phyloP scores from a whole-genome alignment of 2,797 vertebrate genomes.

The Rhodeus uyekii region DNA sequence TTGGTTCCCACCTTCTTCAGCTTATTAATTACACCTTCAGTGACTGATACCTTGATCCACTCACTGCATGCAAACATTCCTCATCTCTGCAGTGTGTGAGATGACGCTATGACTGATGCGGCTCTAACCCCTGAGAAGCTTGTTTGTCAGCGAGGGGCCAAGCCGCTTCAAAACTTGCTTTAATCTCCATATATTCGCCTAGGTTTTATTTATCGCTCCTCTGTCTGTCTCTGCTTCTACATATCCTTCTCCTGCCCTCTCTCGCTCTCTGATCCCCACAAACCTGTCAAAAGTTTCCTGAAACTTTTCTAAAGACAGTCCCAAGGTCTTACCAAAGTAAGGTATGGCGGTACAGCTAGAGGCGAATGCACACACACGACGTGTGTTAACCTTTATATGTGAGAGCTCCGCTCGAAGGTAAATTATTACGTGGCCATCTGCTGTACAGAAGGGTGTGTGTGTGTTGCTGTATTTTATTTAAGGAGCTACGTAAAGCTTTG shows the following conservation, averaged over 20 bases:
- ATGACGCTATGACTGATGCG: conserved; percentile 51
- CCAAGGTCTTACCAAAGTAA: conserved; percentile 29
- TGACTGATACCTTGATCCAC: conserved; percentile 45
- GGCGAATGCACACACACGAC: conserved; percentile 35
- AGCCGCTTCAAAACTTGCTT: conserved; percentile 42
- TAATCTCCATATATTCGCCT: conserved; percentile 51
- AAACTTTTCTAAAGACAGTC: conserved; percentile 26
- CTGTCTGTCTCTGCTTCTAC: background rate
- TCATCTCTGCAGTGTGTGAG: conserved; percentile 16
- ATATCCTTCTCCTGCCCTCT: conserved; percentile 6
- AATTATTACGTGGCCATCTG: conserved; percentile 54
- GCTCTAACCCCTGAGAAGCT: conserved; percentile 43
- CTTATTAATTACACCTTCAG: conserved; percentile 56
- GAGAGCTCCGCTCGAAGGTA: conserved; percentile 24
- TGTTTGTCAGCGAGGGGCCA: conserved; percentile 49
- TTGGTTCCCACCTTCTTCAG: conserved; percentile 36
- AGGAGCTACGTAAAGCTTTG: conserved; percentile 12
- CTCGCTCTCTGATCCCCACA: background rate
- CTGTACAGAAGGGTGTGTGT: conserved; percentile 29
- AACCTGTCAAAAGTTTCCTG: conserved; percentile 12
- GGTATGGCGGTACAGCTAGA: conserved; percentile 10
- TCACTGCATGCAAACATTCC: conserved; percentile 47
- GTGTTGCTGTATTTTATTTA: conserved; percentile 34
- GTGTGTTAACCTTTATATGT: conserved; percentile 47
- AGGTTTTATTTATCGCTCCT: conserved; percentile 45